Conservation (phyloP, 1,140 invertebrate species). For the Microplitis mediator region DNA sequence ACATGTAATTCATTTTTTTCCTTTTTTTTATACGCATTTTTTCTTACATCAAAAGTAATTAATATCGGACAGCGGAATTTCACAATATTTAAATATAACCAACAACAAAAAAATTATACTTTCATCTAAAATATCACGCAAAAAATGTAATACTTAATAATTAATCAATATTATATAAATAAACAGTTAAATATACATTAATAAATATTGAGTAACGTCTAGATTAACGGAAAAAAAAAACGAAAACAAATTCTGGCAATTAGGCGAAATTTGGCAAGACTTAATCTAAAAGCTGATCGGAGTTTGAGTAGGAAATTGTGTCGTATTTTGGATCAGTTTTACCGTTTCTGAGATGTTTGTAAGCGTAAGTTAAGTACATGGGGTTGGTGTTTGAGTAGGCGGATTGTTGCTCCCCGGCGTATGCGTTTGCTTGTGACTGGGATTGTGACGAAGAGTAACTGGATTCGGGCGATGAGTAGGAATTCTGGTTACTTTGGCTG, state of each 20-base stretch:
- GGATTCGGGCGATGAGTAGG: constrained; percentile 21
- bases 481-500: not conserved
- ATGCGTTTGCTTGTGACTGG: constrained; percentile 36
- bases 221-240: constrained; percentile 5
- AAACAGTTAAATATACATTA: not conserved
- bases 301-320: constrained; percentile 57
- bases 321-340: constrained; percentile 47
- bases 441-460: constrained; percentile 25
- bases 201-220: constrained; percentile 14
- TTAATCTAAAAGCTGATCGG: constrained; percentile 15
- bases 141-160: not conserved
- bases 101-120: not conserved
- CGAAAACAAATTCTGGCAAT: not conserved
- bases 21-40: no score
- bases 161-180: not conserved
- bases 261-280: not conserved
- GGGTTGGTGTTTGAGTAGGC: constrained; percentile 47
- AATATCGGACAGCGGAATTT: no score
- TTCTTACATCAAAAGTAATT: no score
- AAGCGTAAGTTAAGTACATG: constrained; percentile 43
- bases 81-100: not conserved
- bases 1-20: not conserved
- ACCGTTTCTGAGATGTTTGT: constrained; percentile 38
- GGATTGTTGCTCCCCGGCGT: constrained; percentile 36
- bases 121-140: not conserved